phyloP scores from a whole-genome alignment of 2,113 vertebrate species.

The Paralichthys olivaceus region DNA sequence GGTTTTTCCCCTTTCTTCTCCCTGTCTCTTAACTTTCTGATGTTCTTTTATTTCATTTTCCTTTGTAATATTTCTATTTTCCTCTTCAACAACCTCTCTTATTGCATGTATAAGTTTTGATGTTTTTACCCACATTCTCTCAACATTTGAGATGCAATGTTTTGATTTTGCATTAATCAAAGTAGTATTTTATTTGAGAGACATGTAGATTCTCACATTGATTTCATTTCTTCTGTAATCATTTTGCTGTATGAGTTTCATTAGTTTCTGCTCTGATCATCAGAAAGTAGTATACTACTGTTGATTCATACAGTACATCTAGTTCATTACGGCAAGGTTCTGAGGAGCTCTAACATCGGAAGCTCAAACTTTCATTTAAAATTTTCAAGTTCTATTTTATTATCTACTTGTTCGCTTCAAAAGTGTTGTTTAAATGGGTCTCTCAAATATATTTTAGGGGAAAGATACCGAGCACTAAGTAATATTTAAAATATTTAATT shows the following conservation, averaged over 20 bases:
- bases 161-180: constrained; percentile 81
- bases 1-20: constrained; percentile 57
- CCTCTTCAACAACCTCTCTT: constrained; percentile 54
- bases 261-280: constrained; percentile 76
- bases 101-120: constrained; percentile 76
- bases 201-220: constrained; percentile 80
- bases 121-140: constrained; percentile 76
- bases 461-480: constrained; percentile 38
- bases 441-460: constrained; percentile 57
- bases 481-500: constrained; percentile 14
- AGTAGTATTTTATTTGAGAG: constrained; percentile 82
- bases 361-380: constrained; percentile 47
- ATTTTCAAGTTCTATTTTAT: constrained; percentile 22
- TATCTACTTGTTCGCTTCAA: constrained; percentile 17
- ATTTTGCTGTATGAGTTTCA: constrained; percentile 81
- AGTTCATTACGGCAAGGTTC: constrained; percentile 64
- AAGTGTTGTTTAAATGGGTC: constrained; percentile 39
- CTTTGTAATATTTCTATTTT: constrained; percentile 61
- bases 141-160: constrained; percentile 77
- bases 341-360: constrained; percentile 60
- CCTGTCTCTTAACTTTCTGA: constrained; percentile 56
- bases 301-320: constrained; percentile 72
- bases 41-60: constrained; percentile 49
- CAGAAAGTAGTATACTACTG: constrained; percentile 69
- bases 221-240: constrained; percentile 82